Evolutionary conservation across 1,140 invertebrate genomes (phyloP).

Genomic region (Aphis craccivora): DNA sequence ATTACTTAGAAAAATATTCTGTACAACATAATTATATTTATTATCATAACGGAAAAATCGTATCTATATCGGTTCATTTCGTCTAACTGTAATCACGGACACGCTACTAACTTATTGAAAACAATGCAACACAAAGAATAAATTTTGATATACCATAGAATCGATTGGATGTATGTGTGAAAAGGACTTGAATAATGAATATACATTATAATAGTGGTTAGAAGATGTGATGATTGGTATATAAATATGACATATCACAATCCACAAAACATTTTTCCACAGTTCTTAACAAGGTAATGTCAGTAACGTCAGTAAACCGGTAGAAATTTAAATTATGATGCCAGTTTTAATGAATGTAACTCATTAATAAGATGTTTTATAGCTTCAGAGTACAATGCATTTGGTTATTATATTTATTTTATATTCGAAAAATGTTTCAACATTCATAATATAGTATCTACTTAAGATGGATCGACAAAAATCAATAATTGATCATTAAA

Average conservation of each 20-base stretch:
- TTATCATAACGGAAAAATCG: not conserved
- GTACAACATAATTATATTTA: not conserved
- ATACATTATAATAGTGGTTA: slow-evolving; percentile 9
- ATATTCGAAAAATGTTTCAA: not conserved
- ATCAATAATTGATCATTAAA: not conserved
- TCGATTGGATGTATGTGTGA: not conserved
- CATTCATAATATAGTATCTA: not conserved
- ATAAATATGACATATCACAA: not conserved
- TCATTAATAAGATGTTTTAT: not conserved
- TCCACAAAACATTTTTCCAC: not conserved
- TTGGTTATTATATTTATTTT: not conserved
- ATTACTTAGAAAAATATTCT: not conserved
- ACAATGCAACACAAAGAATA: not conserved
- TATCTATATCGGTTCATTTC: not conserved
- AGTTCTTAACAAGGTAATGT: not conserved
- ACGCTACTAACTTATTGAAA: not conserved
- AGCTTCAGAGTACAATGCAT: not conserved
- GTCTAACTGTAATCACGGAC: not conserved
- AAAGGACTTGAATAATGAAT: not conserved
- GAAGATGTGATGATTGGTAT: not conserved
- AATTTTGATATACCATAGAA: not conserved
- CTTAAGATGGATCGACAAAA: not conserved
- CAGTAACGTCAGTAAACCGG: not conserved
- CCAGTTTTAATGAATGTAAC: not conserved
- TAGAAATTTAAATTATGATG: not conserved